Evolutionary conservation across 2,113 vertebrate species (phyloP), one percentile per base, ranked within the genome.

Genomic region (Rhinogobius similis): DNA sequence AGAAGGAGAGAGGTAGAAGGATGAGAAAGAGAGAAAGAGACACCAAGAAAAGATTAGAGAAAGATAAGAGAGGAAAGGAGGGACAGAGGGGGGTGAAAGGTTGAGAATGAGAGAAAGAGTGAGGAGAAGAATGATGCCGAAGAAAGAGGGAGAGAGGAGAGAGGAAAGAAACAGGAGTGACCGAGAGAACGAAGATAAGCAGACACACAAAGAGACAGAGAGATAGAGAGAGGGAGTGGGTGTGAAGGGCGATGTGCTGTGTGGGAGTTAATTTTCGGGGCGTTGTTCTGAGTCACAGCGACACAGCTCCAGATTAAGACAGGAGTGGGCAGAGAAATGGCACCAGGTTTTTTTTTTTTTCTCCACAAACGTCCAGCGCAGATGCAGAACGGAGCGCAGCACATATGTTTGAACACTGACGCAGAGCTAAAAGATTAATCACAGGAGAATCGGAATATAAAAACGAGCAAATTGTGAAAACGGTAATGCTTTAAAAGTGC

Each of bases 241-340:
- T 84, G 90, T 90, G 88, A 90, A 86, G 88, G 87, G 88, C 89
- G 83, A 83, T 11, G 7, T 18, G 86, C 76, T 71, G 90, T 89
- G 94, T 94, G 88, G 93, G 93, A 87, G 84, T 91, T 90, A 92
- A 93, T 92, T 92, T 92, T 91, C 92, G 91, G 92, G 92, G 92
- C 87, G 92, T 92, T 91, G 89, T 90, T 91, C 90, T 94, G 92
- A 93, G 92, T 94, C 93, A 93, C 89, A 92, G 91, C 89, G 89
- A 91, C 91, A 81, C 89, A 82, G 88, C 86, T 72, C 88, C 89
- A 91, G 93, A 93, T 93, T 93, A 93, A 93, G 90, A 92, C 50
- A 76, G 32, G 58, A 72, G 93, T 93, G 90, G 93, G 92, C 87
- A 89, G 90, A 63, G 82, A 91, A 91, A 91, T 90, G 91, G 91